Percentiles rank a stretch among this genome's conserved stretches.
Conservation (phyloP, 1,140 invertebrate genomes). For the Papilio helenus region DNA sequence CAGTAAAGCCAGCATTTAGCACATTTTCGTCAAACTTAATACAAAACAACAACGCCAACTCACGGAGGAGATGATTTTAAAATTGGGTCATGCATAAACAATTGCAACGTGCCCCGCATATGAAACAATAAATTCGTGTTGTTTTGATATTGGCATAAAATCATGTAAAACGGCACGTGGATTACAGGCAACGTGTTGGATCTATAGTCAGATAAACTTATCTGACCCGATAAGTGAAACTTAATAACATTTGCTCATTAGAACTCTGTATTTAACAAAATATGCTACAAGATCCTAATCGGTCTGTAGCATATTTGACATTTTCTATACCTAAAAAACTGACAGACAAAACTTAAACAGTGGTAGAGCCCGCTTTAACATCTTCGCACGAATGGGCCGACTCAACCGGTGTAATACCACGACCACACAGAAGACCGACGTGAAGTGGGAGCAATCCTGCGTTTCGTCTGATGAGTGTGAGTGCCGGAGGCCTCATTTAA, state of each 20-base stretch:
- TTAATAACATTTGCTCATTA: background rate
- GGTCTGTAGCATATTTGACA: no score
- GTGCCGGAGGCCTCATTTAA: no score
- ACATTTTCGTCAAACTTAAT: background rate
- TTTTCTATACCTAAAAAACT: no score
- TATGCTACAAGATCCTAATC: no score
- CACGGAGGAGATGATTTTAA: background rate
- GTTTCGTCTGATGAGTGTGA: no score
- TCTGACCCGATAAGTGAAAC: background rate
- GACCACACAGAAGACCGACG: no score
- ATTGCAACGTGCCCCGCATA: constrained; percentile 31
- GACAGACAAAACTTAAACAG: no score
- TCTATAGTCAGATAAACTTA: background rate
- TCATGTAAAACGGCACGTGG: constrained; percentile 27
- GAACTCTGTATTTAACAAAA: no score
- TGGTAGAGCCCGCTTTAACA: no score
- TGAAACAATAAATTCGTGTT: constrained; percentile 28
- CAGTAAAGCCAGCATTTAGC: background rate
- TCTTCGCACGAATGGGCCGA: no score
- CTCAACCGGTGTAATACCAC: no score
- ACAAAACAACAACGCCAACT: background rate
- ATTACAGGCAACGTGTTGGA: background rate
- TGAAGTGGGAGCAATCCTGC: no score
- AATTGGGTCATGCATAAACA: constrained; percentile 36
- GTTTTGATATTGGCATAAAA: constrained; percentile 11